Percentiles rank a stretch among this genome's conserved stretches.
phyloP scores from a whole-genome alignment of 2,113 vertebrate species.

The Phainopepla nitens region DNA sequence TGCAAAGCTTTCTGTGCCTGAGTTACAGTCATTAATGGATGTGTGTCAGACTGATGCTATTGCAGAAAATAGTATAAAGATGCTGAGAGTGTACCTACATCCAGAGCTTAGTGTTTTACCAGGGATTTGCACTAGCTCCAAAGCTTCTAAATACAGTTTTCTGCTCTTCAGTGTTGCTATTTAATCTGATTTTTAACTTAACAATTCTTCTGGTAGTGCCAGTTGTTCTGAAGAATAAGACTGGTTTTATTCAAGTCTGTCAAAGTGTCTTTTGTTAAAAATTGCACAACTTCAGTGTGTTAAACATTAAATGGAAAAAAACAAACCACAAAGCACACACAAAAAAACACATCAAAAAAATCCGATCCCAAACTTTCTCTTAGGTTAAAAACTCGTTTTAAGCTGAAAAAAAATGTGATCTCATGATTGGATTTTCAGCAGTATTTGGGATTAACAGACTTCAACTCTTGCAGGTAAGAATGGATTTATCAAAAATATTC shows the following conservation, averaged over 20 bases:
- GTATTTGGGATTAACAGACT: not conserved
- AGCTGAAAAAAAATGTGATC: not conserved
- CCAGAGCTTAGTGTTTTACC: not conserved
- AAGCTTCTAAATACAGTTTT: not conserved
- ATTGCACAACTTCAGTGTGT: not conserved
- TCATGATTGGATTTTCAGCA: not conserved
- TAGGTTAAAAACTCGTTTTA: not conserved
- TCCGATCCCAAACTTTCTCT: not conserved
- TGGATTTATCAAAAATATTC: not conserved
- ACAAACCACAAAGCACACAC: not conserved
- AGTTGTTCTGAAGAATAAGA: not conserved
- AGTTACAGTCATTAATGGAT: not conserved
- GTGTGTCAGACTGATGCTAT: not conserved
- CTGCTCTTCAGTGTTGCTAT: not conserved
- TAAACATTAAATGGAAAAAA: not conserved
- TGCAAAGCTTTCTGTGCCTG: not conserved
- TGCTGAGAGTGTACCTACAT: not conserved
- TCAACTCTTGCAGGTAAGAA: not conserved
- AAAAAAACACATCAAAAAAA: not conserved
- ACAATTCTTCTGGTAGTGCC: not conserved
- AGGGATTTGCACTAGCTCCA: not conserved
- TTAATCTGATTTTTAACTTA: not conserved
- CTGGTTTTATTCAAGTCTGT: not conserved
- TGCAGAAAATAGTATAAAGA: not conserved
- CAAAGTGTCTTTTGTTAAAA: not conserved